phyloP scores from a whole-genome alignment of 1,140 invertebrate genomes.

The Bacillus rossius region DNA sequence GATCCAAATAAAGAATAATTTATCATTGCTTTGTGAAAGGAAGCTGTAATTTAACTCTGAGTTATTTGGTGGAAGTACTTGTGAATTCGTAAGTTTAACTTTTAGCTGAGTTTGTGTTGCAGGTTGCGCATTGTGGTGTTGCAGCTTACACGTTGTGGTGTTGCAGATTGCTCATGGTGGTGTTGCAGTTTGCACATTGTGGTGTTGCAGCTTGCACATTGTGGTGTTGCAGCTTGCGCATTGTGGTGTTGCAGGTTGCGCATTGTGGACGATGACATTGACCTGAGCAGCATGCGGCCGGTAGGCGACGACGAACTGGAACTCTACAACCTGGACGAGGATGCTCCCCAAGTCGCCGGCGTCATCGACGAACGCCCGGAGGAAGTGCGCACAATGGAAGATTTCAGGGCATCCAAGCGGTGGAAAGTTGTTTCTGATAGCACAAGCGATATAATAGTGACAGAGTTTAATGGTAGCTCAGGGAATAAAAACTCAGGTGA shows the following conservation, averaged over 20 bases:
- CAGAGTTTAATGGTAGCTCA: slow-evolving; percentile 31
- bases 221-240: too few relatives aligned
- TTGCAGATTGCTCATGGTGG: too few relatives aligned
- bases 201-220: too few relatives aligned
- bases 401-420: slow-evolving; percentile 54
- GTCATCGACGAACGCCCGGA: slow-evolving; percentile 81
- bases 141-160: too few relatives aligned
- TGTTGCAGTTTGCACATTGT: too few relatives aligned
- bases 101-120: too few relatives aligned
- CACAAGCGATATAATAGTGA: slow-evolving; percentile 29
- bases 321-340: slow-evolving; percentile 63
- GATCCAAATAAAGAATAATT: too few relatives aligned
- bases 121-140: too few relatives aligned
- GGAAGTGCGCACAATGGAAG: slow-evolving; percentile 56
- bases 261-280: slow-evolving; percentile 87
- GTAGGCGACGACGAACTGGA: slow-evolving; percentile 63
- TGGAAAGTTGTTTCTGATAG: slow-evolving; percentile 61
- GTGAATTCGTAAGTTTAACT: too few relatives aligned
- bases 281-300: slow-evolving; percentile 54
- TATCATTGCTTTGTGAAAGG: too few relatives aligned
- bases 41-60: too few relatives aligned
- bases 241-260: slow-evolving; percentile 57
- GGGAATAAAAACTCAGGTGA: slow-evolving; percentile 23
- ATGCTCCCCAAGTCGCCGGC: slow-evolving; percentile 85
- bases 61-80: too few relatives aligned